phyloP scores from a whole-genome alignment of 2,888 invertebrate species.

The Unio delphinus region DNA sequence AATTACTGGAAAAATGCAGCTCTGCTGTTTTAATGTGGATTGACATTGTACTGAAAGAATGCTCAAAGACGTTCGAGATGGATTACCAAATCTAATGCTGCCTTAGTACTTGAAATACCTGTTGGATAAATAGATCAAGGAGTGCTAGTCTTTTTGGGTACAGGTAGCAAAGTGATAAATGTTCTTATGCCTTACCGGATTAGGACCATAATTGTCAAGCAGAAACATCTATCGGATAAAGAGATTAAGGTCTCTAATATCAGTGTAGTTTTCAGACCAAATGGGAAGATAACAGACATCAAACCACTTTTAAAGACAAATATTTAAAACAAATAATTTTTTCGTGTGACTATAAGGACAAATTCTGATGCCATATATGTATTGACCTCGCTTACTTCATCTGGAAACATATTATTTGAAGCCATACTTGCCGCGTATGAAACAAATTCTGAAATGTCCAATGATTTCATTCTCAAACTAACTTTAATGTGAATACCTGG shows the following conservation, averaged over 20 bases:
- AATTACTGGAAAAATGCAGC: slow-evolving; percentile 37
- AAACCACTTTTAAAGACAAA: slow-evolving; percentile 21
- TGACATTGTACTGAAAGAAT: slow-evolving; percentile 5
- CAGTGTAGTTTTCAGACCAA: slow-evolving; percentile 8
- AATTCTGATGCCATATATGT: slow-evolving; percentile 29
- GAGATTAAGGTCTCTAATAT: slow-evolving; percentile 11
- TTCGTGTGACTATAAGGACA: slow-evolving; percentile 33
- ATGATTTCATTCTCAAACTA: slow-evolving; percentile 37
- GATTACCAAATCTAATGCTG: slow-evolving; percentile 15
- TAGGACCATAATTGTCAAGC: slow-evolving; percentile 37
- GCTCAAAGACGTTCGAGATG: slow-evolving; percentile 9
- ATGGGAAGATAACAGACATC: slow-evolving; percentile 39
- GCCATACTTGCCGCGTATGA: slow-evolving; percentile 5
- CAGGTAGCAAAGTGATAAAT: slow-evolving; percentile 39
- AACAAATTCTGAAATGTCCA: background rate
- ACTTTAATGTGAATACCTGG: slow-evolving; percentile 45
- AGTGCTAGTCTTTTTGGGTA: slow-evolving; percentile 41
- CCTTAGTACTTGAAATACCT: slow-evolving; percentile 26
- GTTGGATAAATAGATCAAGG: slow-evolving; percentile 22
- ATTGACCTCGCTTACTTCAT: slow-evolving; percentile 17
- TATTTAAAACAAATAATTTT: slow-evolving; percentile 4
- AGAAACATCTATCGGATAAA: slow-evolving; percentile 13
- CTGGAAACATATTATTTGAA: slow-evolving; percentile 6
- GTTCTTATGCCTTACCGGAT: slow-evolving; percentile 51
- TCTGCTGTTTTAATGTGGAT: slow-evolving; percentile 33